These are phyloP conservation scores for Paragorgia papillata DNA, from an alignment of 92 coral and sea anemone species.

Conservation along the genomic window DNA sequence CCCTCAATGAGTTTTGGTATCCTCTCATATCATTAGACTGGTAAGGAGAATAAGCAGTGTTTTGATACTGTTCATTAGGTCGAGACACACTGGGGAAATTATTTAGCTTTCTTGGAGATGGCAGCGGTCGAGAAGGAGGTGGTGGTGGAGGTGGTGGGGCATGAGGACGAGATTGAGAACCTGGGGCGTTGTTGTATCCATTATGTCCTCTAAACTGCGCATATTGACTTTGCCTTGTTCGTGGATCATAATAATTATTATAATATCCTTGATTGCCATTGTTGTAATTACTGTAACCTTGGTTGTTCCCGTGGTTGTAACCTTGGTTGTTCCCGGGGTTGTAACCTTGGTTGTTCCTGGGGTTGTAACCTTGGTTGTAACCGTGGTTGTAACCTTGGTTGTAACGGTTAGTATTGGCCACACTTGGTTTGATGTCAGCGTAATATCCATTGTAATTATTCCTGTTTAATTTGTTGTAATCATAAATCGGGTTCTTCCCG, in stretches of 20 bases:
- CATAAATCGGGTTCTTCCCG: too few relatives aligned
- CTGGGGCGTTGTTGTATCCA: not conserved
- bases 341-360: too few relatives aligned
- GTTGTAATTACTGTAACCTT: not conserved
- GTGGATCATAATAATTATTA: conserved; percentile 11
- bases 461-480: not conserved
- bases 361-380: too few relatives aligned
- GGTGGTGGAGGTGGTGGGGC: not conserved
- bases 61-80: not conserved
- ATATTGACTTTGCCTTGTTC: not conserved
- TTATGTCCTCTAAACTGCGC: not conserved
- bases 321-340: too few relatives aligned
- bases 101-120: not conserved
- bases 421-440: not conserved
- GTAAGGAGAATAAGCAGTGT: not conserved
- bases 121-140: not conserved
- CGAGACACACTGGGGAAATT: not conserved
- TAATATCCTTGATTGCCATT: conserved; percentile 32
- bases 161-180: not conserved
- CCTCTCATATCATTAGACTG: not conserved
- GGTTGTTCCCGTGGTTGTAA: too few relatives aligned
- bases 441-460: not conserved
- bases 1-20: not conserved
- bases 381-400: too few relatives aligned
- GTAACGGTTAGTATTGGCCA: not conserved